phyloP scores from a whole-genome alignment of 1,140 invertebrate species.

The Penaeus japonicus region DNA sequence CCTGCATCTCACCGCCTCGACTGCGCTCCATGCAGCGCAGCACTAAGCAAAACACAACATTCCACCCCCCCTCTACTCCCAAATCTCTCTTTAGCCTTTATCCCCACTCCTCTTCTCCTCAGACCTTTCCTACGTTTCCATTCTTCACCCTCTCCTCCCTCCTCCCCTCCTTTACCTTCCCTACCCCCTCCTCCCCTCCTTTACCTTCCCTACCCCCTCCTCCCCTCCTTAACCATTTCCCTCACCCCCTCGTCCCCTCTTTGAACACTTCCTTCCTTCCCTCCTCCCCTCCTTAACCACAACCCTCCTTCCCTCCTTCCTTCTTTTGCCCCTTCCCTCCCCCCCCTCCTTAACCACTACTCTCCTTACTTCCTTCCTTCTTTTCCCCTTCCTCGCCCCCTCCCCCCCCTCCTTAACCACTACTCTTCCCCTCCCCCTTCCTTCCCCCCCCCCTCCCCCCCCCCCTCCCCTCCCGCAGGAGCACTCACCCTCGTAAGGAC shows the following conservation, averaged over 20 bases:
- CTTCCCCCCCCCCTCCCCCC: neutral
- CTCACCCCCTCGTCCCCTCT: neutral
- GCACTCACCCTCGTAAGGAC: constrained; percentile 83
- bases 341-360: neutral
- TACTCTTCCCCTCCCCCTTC: neutral
- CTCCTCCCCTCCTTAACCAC: neutral
- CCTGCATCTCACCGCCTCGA: too few relatives aligned
- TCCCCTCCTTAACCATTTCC: neutral
- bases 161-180: neutral
- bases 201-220: too few relatives aligned
- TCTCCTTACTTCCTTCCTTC: neutral
- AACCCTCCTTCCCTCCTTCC: neutral
- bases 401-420: neutral
- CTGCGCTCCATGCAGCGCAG: too few relatives aligned
- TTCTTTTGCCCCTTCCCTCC: neutral
- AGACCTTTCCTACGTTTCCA: neutral
- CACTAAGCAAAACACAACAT: too few relatives aligned
- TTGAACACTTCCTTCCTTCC: neutral
- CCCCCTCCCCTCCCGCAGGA: neutral
- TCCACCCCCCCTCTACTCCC: too few relatives aligned
- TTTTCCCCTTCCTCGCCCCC: neutral
- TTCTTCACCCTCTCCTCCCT: neutral
- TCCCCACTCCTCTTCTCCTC: neutral
- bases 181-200: neutral
- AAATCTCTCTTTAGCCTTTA: too few relatives aligned